phyloP scores from a whole-genome alignment of 1,140 invertebrate species.

The Zaprionus ornatus region DNA sequence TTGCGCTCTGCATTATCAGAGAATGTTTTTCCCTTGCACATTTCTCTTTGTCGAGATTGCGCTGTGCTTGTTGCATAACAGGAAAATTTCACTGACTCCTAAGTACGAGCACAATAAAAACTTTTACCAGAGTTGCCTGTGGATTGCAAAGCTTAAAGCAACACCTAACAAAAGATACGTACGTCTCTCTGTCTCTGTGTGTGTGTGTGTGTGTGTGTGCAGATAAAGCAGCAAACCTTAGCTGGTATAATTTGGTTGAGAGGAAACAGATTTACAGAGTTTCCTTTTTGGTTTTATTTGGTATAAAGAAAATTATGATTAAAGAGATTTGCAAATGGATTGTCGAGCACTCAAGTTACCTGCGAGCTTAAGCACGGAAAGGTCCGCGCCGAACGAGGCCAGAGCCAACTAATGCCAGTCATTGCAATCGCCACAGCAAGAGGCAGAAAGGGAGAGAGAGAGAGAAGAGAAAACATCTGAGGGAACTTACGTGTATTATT shows the following conservation, averaged over 20 bases:
- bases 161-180: background rate
- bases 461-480: conserved; percentile 20
- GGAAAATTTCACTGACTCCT: background rate
- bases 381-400: background rate
- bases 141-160: background rate
- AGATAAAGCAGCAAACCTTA: background rate
- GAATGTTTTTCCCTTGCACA: conserved; percentile 17
- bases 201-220: background rate
- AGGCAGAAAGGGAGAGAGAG: background rate
- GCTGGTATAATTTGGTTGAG: conserved; percentile 5
- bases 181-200: background rate
- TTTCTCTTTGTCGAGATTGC: conserved; percentile 12
- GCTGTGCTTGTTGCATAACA: conserved; percentile 13
- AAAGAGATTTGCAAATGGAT: conserved; percentile 22
- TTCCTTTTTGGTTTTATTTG: background rate
- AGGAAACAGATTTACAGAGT: background rate
- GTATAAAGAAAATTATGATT: background rate
- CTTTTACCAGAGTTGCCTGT: background rate
- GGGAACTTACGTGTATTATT: conserved; percentile 28
- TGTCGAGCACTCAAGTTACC: conserved; percentile 4
- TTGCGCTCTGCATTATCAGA: conserved; percentile 12
- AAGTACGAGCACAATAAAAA: conserved; percentile 10
- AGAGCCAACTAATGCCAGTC: background rate
- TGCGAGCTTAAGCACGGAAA: background rate
- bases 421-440: background rate